Base-by-base conservation (phyloP, 2,888 invertebrate species). In the Luperina testacea region DNA sequence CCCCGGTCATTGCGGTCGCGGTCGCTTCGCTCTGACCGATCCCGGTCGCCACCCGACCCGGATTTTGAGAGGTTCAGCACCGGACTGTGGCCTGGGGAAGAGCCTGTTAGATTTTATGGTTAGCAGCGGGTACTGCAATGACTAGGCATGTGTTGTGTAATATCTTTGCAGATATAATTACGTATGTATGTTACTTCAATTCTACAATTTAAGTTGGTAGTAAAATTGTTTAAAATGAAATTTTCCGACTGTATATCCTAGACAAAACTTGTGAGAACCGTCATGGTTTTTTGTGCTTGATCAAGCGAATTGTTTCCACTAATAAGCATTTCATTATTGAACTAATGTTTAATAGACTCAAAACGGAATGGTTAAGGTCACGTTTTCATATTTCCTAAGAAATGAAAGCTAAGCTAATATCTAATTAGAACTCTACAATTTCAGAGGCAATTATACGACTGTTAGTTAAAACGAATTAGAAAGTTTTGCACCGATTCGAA, bases 31-130 rank as follows among this genome's bases (percentile, higher is more conserved):
- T 97, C 97, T 59, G 97, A 94, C 61, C 96, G 91, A 67, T 97
- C 97, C 91, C 98, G 98, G 87, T 98, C 98, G 83, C 98, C 93
- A 17, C 98, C 92, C 96, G 98, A 98, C 75, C 98, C 98, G 78
- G 98, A 98, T 96, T 99, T 99, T 77, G 99, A 99, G 80, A 99
- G 97, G 97, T 99, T 99, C 91, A 99, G 96, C 88, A 99, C 99
- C 84, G 99, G 99, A 98, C 99, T 99, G 97, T 98, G 98, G 77
- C 98, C 98, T 91, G 98, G 98, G 86, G 99, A 98, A 82, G 99
- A 99, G 89, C 98, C 98, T 98, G 97, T 78, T 65, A 65, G 57
- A 77, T 75, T 77, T 65, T 32, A 59, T 59, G 64, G 72, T 85
- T 86, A 85, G 51, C 71, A 67, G 63, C 0, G 6, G 13, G 42